Base-by-base conservation (phyloP, 2,113 vertebrate species). In the Stercorarius parasiticus region DNA sequence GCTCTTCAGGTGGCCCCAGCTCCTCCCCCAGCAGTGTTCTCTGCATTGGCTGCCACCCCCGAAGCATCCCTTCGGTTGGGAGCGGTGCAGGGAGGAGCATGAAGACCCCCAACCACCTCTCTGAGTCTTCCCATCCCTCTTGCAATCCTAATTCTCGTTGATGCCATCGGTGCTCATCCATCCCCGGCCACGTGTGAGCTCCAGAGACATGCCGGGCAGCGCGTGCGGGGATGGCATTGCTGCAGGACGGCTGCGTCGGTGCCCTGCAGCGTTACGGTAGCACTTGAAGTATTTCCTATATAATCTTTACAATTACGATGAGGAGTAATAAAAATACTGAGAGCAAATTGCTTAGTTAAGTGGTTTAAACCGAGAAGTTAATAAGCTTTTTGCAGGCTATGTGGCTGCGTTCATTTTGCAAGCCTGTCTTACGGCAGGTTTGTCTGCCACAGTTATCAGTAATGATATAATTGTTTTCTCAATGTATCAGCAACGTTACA, bases 201-300 rank as follows among this genome's bases (percentile, higher is more conserved):
- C 55, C 19, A 3, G 70, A 11, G 49, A 6, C 3, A 11, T 11
- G 47, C 47, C 22, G 21, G 47, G 47, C 47, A 22, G 47, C 6
- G 15, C 13, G 29, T 9, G 0, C 1, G 3, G 59, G 1, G 30
- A 6, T 4, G 27, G 55, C 34, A 0, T 19, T 6, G 3, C 64
- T 16, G 49, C n/a, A 1, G 34, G 86, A 4, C 5, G 45, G 8
- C 34, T 3, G 2, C 0, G 0, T 2, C 5, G 2, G 11, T 36
- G 73, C 16, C 59, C 38, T 6, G 1, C 42, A 12, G 71, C 64
- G 12, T 12, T 15, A 0, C 0, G 23, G 78, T 18, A 5, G 40
- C 4, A 1, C 76, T 42, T 32, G 21, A 26, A 50, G 34, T 0
- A 7, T 74, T 86, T 84, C 56, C 81, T 59, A 0, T 11, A 8